Evolutionary conservation across 1,140 invertebrate species (phyloP), one percentile per base, ranked within the genome.

Genomic region (Thaumatotibia leucotreta): DNA sequence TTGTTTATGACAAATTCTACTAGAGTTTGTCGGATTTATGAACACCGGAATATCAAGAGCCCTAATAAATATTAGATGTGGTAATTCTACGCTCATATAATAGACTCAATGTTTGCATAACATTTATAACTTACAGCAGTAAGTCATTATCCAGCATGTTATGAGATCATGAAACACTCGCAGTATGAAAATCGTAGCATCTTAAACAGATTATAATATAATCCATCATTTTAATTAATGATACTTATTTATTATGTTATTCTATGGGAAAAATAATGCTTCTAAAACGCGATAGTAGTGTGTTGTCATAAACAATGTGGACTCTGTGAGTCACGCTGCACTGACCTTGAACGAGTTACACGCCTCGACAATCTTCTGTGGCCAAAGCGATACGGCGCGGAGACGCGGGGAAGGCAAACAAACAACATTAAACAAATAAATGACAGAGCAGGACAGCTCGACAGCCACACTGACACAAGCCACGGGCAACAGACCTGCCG

Each of bases 321-420:
- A n/a, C 33, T 24, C 24, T 24, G 63, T 58, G 67, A 70, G 67
- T 64, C 65, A 69, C 80, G 75, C 77, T 69, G 68, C 72, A 91
- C 95, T 95, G 95, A 97, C 96, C 96, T 97, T 96, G 86, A 97
- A 94, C 85, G 95, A 95, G 93, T 96, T 95, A 95, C 96, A 96
- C 93, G 96, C 95, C 94, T 96, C 95, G 93, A 96, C 94, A 94
- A 97, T 95, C 95, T 96, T 96, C 96, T 96, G 95, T 93, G 92
- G 87, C 70, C 81, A 78, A 84, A 89, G 83, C 86, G 79, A 84
- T 82, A 77, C 73, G 77, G 70, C 80, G 74, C 80, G 75, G 79
- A 78, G 76, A 70, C 75, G 68, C 79, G 73, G 77, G 84, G 52
- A 58, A 68, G 82, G 82, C 76, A 89, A 91, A 91, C 77, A 85